Conservation (phyloP, 2,113 vertebrate genomes). For the Orientallactaga bullata region DNA sequence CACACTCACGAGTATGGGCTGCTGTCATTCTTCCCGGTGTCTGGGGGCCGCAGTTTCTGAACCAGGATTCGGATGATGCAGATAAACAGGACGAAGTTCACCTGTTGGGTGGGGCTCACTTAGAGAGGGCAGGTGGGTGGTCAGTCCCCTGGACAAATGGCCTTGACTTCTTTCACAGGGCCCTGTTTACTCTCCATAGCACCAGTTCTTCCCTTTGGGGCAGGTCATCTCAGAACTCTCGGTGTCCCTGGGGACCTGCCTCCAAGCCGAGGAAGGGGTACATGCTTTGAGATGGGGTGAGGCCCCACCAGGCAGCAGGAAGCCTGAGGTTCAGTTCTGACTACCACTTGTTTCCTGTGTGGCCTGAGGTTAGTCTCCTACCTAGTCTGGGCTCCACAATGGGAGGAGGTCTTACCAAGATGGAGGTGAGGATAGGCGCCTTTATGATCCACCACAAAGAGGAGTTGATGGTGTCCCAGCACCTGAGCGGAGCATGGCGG, state of each 20-base stretch:
- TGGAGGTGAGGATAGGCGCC: constrained; percentile 93
- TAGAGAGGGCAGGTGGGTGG: constrained; percentile 5
- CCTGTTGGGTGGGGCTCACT: constrained; percentile 82
- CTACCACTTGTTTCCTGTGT: neutral
- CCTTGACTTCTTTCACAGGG: neutral
- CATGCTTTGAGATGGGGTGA: neutral
- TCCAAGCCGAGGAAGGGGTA: neutral
- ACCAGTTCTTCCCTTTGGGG: neutral
- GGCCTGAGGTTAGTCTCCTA: neutral
- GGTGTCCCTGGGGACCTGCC: neutral
- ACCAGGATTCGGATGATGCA: constrained; percentile 96
- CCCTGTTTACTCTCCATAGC: neutral
- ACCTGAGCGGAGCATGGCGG: constrained; percentile 85
- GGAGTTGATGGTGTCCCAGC: constrained; percentile 94
- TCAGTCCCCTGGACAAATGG: neutral
- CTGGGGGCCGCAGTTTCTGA: constrained; percentile 96
- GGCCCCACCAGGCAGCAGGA: neutral
- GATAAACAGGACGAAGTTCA: constrained; percentile 96
- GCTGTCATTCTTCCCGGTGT: constrained; percentile 93
- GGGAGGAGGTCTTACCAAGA: constrained; percentile 90
- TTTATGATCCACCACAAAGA: constrained; percentile 97
- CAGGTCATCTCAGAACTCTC: neutral
- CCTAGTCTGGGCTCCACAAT: neutral
- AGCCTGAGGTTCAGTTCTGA: neutral
- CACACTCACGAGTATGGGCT: constrained; percentile 95